phyloP scores from a whole-genome alignment of 2,113 vertebrate species.

The Trogon surrucura region DNA sequence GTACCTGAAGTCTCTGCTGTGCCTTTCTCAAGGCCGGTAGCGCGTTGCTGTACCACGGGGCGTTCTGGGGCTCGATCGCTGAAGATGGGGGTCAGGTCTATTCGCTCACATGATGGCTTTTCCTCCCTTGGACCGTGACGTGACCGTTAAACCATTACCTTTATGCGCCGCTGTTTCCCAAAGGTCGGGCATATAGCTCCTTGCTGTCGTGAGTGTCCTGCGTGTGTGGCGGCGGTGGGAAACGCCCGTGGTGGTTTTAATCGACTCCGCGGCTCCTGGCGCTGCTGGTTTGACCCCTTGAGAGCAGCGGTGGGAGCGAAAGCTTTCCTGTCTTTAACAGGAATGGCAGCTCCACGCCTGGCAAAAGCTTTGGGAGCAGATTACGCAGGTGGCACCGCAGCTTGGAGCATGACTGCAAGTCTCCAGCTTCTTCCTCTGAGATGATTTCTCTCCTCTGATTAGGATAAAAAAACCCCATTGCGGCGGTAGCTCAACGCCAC shows the following conservation, averaged over 20 bases:
- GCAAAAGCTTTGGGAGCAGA: not conserved
- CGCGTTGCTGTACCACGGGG: not conserved
- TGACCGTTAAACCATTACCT: not conserved
- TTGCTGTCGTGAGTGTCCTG: not conserved
- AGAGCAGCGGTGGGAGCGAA: not conserved
- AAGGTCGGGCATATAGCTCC: not conserved
- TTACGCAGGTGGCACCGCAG: not conserved
- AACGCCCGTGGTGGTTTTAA: not conserved
- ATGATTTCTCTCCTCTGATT: not conserved
- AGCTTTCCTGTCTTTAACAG: not conserved
- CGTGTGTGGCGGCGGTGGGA: not conserved
- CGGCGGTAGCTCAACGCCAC: not conserved
- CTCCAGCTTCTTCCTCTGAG: not conserved
- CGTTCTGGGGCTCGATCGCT: not conserved
- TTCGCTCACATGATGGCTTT: not conserved
- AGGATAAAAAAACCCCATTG: not conserved
- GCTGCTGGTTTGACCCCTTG: not conserved
- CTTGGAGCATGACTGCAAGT: not conserved
- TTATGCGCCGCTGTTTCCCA: not conserved
- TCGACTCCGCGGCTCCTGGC: fast-evolving
- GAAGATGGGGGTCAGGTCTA: not conserved
- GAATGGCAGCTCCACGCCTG: not conserved
- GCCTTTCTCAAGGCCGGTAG: not conserved
- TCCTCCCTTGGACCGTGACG: not conserved
- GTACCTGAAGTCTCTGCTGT: not conserved